Conservation (phyloP, 1,140 invertebrate species). For the Goniozus legneri region DNA sequence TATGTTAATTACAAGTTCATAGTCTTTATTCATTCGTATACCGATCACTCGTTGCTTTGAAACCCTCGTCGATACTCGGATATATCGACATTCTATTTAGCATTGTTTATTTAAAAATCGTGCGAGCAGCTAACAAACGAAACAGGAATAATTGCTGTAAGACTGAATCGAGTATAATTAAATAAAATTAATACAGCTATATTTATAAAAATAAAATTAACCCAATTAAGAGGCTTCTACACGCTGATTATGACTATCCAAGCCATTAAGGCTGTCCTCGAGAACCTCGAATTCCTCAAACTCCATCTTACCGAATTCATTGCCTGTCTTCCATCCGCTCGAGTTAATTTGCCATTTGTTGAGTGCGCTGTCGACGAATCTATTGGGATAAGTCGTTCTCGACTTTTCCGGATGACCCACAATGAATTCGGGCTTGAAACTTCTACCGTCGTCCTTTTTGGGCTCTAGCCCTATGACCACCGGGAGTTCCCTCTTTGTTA, state of each 20-base stretch:
- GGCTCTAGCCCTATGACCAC: constrained; percentile 45
- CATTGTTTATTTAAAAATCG: too few relatives aligned
- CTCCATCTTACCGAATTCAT: constrained; percentile 75
- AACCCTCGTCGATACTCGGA: too few relatives aligned
- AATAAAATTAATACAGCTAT: too few relatives aligned
- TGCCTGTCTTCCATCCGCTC: constrained; percentile 40
- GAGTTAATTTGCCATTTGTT: constrained; percentile 48
- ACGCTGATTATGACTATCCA: constrained; percentile 21
- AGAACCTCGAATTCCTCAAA: constrained; percentile 78
- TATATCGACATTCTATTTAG: too few relatives aligned
- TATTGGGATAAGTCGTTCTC: constrained; percentile 24
- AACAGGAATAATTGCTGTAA: too few relatives aligned
- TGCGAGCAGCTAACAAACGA: too few relatives aligned
- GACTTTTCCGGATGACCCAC: constrained; percentile 36
- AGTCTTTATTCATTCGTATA: too few relatives aligned
- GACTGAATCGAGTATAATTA: too few relatives aligned
- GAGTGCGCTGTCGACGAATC: constrained; percentile 39
- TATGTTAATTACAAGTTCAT: too few relatives aligned
- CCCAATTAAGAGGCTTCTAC: neutral
- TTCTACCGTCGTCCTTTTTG: constrained; percentile 46
- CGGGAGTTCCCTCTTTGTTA: constrained; percentile 40
- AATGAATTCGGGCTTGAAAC: constrained; percentile 40
- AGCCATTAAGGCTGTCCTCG: constrained; percentile 61
- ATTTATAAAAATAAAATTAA: neutral
- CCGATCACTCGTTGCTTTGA: too few relatives aligned